Evolutionary conservation across 1,140 invertebrate species (phyloP).

Genomic region (Octopus sinensis): DNA sequence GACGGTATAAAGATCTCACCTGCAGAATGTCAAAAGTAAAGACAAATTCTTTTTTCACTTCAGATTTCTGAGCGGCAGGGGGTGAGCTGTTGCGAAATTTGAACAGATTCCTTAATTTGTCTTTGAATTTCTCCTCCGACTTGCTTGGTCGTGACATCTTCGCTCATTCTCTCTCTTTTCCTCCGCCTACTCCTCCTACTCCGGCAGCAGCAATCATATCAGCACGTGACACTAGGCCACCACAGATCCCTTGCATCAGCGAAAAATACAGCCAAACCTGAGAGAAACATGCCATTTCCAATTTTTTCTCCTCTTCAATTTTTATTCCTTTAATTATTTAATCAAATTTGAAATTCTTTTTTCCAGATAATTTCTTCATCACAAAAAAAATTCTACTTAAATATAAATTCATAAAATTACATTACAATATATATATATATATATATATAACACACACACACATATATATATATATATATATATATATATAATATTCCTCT

Average conservation of each 20-base stretch:
- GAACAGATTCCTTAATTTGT: background rate
- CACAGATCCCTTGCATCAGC: background rate
- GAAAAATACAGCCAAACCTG: background rate
- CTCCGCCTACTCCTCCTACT: slow-evolving; percentile 3
- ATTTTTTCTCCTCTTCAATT: too few relatives aligned
- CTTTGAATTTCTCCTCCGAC: slow-evolving; percentile 9
- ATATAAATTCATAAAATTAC: too few relatives aligned
- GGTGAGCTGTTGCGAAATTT: background rate
- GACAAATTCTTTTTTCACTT: background rate
- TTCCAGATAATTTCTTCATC: too few relatives aligned
- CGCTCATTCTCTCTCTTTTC: background rate
- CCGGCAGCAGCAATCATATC: background rate
- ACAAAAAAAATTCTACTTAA: too few relatives aligned
- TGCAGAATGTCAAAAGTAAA: slow-evolving; percentile 2
- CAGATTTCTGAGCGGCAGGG: background rate
- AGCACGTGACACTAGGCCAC: background rate
- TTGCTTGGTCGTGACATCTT: slow-evolving; percentile 3
- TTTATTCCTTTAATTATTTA: too few relatives aligned
- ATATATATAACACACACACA: too few relatives aligned
- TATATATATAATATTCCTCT: too few relatives aligned
- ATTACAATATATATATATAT: too few relatives aligned
- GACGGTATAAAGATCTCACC: background rate
- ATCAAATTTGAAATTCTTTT: too few relatives aligned
- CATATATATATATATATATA: too few relatives aligned
- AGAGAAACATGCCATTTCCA: background rate